Percentiles rank a stretch among this genome's conserved stretches.
phyloP scores from a whole-genome alignment of 2,888 invertebrate species.

The Julus scanicus region DNA sequence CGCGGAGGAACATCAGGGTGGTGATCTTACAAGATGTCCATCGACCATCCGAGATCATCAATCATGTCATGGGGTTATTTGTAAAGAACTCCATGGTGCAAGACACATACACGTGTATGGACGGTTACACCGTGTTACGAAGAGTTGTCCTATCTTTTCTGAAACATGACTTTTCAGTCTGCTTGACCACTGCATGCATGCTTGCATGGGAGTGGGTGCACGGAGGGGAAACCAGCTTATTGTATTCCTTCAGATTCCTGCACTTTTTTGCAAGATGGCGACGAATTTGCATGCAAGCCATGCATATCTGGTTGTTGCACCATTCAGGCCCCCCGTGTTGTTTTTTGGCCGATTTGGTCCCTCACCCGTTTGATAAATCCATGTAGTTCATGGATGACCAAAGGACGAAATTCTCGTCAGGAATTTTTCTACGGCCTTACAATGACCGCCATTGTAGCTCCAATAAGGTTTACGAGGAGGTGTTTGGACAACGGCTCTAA shows the following conservation, averaged over 20 bases:
- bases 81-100: constrained; percentile 33
- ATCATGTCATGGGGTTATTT: constrained; percentile 33
- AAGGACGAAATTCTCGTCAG: constrained; percentile 26
- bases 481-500: constrained; percentile 33
- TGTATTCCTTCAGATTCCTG: not conserved
- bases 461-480: constrained; percentile 28
- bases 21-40: constrained; percentile 30
- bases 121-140: constrained; percentile 22
- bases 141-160: constrained; percentile 33
- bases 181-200: not conserved
- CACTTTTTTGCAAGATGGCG: constrained; percentile 33
- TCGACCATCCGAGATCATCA: constrained; percentile 26
- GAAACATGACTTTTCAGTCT: constrained; percentile 33
- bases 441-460: not conserved
- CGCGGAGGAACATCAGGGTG: constrained; percentile 10
- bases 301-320: constrained; percentile 25
- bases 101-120: constrained; percentile 33
- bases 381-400: constrained; percentile 17
- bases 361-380: constrained; percentile 9
- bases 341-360: not conserved
- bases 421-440: constrained; percentile 13
- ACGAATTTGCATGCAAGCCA: constrained; percentile 24
- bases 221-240: constrained; percentile 10
- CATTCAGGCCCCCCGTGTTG: not conserved
- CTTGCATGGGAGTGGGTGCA: constrained; percentile 12